These are phyloP conservation scores for Burhinus bistriatus DNA, from an alignment of 2,113 vertebrate species.

Conservation along the genomic window DNA sequence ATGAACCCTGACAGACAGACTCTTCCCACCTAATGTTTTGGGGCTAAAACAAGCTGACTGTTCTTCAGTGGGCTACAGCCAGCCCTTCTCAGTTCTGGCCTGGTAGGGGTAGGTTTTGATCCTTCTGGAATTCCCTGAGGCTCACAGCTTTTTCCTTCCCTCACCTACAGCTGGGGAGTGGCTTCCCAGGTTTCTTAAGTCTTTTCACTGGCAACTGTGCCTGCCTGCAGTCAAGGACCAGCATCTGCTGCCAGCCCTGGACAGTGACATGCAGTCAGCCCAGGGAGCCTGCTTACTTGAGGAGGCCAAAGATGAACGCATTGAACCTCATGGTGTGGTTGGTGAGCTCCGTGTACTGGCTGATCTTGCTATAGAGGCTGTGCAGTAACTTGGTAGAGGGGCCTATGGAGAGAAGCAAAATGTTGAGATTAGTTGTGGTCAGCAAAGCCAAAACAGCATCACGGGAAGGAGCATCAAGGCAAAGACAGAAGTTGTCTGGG, in stretches of 20 bases:
- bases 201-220: neutral
- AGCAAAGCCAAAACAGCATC: neutral
- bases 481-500: rapidly evolving
- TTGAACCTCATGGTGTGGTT: conserved; percentile 93
- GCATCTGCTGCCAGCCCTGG: neutral
- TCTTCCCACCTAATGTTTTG: neutral
- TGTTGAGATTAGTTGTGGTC: neutral
- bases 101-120: neutral
- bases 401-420: conserved; percentile 67
- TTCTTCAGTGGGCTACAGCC: neutral
- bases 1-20: neutral
- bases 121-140: neutral
- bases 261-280: neutral
- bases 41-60: neutral
- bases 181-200: neutral
- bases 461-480: neutral
- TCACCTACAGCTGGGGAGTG: neutral
- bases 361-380: conserved; percentile 87
- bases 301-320: conserved; percentile 93
- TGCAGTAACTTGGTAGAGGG: conserved; percentile 93
- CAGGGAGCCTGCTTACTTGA: conserved; percentile 83
- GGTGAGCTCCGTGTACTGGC: conserved; percentile 89
- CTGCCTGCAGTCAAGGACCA: neutral
- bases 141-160: neutral
- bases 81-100: neutral